These are phyloP conservation scores for Brachynemurus nebulosus DNA, from an alignment of 2,888 invertebrate genomes.

Conservation along the genomic window DNA sequence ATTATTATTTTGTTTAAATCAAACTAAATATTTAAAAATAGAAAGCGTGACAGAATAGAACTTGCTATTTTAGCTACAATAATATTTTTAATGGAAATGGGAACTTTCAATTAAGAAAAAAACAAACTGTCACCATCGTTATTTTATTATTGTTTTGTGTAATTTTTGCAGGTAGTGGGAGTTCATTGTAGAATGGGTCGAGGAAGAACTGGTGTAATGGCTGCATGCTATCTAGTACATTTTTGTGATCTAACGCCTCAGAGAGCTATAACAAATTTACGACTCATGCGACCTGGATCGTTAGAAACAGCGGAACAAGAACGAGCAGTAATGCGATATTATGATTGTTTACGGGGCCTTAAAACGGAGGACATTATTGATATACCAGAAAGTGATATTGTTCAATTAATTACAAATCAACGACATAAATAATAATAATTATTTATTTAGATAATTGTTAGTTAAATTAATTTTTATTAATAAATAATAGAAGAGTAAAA, in stretches of 20 bases:
- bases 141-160: neutral
- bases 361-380: conserved; percentile 33
- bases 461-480: too few relatives aligned
- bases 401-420: neutral
- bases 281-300: conserved; percentile 46
- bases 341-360: conserved; percentile 39
- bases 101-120: too few relatives aligned
- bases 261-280: conserved; percentile 43
- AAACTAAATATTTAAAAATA: too few relatives aligned
- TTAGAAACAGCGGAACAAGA: conserved; percentile 49
- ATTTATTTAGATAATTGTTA: too few relatives aligned
- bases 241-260: conserved; percentile 46
- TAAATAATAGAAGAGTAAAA: too few relatives aligned
- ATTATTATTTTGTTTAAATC: too few relatives aligned
- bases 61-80: too few relatives aligned
- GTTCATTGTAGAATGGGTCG: conserved; percentile 57
- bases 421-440: neutral
- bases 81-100: neutral
- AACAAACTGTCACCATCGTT: too few relatives aligned
- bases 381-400: conserved; percentile 28
- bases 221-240: conserved; percentile 55
- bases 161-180: conserved; percentile 41
- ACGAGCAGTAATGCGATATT: conserved; percentile 41
- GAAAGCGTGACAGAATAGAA: too few relatives aligned
- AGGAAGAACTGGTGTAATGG: conserved; percentile 58